These are phyloP conservation scores for Sclerodermus sp. DNA, from an alignment of 2,888 invertebrate genomes.

Conservation along the genomic window DNA sequence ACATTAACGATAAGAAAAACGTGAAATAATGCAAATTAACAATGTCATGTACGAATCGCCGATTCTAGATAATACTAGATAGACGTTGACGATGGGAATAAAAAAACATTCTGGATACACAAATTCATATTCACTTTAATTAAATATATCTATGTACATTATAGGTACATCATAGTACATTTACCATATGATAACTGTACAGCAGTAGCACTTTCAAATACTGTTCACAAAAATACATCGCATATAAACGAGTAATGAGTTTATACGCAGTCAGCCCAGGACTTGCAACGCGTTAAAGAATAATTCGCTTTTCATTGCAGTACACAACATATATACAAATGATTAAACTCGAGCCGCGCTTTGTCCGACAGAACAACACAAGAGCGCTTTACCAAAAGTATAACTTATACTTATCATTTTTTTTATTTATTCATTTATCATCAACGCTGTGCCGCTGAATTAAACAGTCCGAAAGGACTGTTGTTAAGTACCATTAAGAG, in stretches of 20 bases:
- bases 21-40: too few species aligned
- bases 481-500: constrained; percentile 51
- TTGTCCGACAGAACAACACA: constrained; percentile 31
- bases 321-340: constrained; percentile 21
- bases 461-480: constrained; percentile 21
- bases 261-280: constrained; percentile 34
- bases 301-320: constrained; percentile 10
- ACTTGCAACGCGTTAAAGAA: constrained; percentile 30
- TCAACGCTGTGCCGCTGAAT: constrained; percentile 11
- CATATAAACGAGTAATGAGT: constrained; percentile 42
- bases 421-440: constrained; percentile 3
- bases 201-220: constrained; percentile 53
- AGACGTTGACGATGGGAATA: too few species aligned
- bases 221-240: constrained; percentile 57
- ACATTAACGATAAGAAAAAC: too few species aligned
- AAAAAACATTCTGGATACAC: constrained; percentile 34
- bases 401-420: constrained; percentile 12
- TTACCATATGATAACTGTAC: constrained; percentile 52
- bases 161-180: constrained; percentile 56
- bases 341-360: constrained; percentile 28
- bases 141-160: constrained; percentile 57
- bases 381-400: constrained; percentile 28
- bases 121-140: constrained; percentile 56
- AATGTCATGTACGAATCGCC: too few species aligned
- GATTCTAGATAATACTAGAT: too few species aligned